Percentiles rank a stretch among this genome's conserved stretches.
These are phyloP conservation scores for Loxodonta africana DNA, from an alignment of 2,113 vertebrate species.

Conservation along the genomic window DNA sequence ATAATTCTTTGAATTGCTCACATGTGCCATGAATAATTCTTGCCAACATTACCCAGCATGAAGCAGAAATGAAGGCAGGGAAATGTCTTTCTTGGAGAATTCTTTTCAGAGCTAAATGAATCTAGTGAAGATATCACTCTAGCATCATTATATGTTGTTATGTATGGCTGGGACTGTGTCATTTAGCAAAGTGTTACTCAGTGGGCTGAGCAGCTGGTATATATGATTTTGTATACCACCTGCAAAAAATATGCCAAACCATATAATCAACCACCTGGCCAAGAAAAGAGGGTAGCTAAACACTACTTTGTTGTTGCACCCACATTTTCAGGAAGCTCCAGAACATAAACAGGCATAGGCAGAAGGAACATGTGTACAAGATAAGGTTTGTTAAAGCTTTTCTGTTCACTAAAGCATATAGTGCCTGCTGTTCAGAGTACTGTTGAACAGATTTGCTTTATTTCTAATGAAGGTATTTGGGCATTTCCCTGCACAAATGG, in stretches of 20 bases:
- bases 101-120: slow-evolving; percentile 78
- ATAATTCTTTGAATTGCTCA: slow-evolving; percentile 81
- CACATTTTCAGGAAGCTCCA: slow-evolving; percentile 84
- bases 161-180: slow-evolving; percentile 84
- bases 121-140: slow-evolving; percentile 84
- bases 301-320: slow-evolving; percentile 85
- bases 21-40: slow-evolving; percentile 82
- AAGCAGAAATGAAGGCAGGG: slow-evolving; percentile 77
- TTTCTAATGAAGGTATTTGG: slow-evolving; percentile 89
- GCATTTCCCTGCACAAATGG: slow-evolving; percentile 89
- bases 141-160: slow-evolving; percentile 85
- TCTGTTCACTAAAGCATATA: slow-evolving; percentile 90
- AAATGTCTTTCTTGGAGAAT: slow-evolving; percentile 84
- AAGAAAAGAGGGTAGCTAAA: slow-evolving; percentile 83
- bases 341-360: slow-evolving; percentile 83
- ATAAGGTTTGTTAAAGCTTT: slow-evolving; percentile 89
- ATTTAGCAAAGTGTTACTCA: slow-evolving; percentile 88
- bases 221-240: slow-evolving; percentile 90
- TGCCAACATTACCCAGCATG: slow-evolving; percentile 75
- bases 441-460: slow-evolving; percentile 88
- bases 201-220: slow-evolving; percentile 88
- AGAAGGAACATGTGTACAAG: slow-evolving; percentile 82
- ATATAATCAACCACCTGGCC: slow-evolving; percentile 90
- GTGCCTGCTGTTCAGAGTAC: slow-evolving; percentile 87
- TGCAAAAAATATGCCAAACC: slow-evolving; percentile 88